Evolutionary conservation across 2,113 vertebrate species (phyloP).

Genomic region (Gymnorhina tibicen): DNA sequence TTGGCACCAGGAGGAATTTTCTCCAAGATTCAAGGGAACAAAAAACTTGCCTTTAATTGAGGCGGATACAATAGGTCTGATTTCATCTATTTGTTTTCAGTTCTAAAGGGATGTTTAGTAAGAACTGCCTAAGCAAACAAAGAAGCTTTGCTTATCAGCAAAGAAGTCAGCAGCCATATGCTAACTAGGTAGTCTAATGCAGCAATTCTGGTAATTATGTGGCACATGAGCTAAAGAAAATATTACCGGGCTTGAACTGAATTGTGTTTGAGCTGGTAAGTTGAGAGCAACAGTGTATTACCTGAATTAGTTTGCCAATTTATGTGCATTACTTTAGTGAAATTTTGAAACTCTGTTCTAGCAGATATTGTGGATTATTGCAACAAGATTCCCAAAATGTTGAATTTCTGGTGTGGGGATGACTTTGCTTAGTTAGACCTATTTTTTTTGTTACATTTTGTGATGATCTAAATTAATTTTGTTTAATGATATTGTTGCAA

Average conservation of each 20-base stretch:
- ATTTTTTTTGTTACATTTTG: background rate
- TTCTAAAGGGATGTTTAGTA: background rate
- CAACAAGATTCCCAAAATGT: background rate
- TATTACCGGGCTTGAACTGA: background rate
- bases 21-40: background rate
- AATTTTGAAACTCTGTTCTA: background rate
- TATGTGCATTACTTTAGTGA: background rate
- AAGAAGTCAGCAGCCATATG: background rate
- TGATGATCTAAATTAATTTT: background rate
- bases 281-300: background rate
- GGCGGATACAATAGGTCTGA: background rate
- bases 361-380: background rate
- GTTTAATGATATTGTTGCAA: background rate
- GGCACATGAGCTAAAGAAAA: background rate
- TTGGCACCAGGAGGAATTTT: background rate
- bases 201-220: background rate
- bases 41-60: background rate
- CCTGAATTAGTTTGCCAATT: background rate
- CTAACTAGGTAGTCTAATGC: background rate
- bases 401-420: background rate
- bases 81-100: background rate
- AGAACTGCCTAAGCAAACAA: background rate
- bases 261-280: background rate
- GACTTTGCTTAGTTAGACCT: background rate
- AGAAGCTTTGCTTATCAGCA: background rate